Base-by-base conservation (phyloP, 2,113 vertebrate species). In the Anseranas semipalmata region DNA sequence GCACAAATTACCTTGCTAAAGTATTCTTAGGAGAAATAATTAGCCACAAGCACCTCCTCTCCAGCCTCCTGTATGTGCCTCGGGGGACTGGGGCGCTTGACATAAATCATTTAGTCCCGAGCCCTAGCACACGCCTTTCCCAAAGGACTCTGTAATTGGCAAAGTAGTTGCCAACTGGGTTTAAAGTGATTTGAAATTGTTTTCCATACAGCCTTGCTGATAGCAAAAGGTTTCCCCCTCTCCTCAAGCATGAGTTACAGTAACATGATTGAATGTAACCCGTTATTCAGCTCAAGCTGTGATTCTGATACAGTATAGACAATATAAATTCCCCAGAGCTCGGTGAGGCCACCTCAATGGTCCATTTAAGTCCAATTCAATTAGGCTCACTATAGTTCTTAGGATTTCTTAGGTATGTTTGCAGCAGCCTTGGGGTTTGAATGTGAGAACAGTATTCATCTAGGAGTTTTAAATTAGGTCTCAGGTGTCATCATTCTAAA, bases 131-230 rank as follows among this genome's bases (percentile, higher is more conserved):
- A 98, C 97, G 98, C 98, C 97, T 98, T 98, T 98, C 98, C 98
- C 98, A 97, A 97, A 85, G 97, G 98, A 98, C 94, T 97, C 98
- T 91, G 7, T 98, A 98, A 98, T 98, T 98, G 98, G 98, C 98
- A 98, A 98, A 98, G 98, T 98, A 98, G 98, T 98, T 98, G 98
- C 98, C 98, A 98, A 82, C 97, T 93, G 95, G 98, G 98, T 98
- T 98, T 98, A 98, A 98, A 98, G 98, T 98, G 98, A 98, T 98
- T 98, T 98, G 98, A 98, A 98, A 98, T 98, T 98, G 98, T 98
- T 98, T 98, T 98, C 98, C 97, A 98, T 98, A 98, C 97, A 97
- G 98, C 98, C 98, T 98, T 96, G 98, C 98, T 98, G 98, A 98
- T 98, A 98, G 98, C 98, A 95, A 98, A 98, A 98, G 98, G 97